These are phyloP conservation scores for Passer montanus DNA, from an alignment of 2,113 vertebrate genomes.

Conservation along the genomic window DNA sequence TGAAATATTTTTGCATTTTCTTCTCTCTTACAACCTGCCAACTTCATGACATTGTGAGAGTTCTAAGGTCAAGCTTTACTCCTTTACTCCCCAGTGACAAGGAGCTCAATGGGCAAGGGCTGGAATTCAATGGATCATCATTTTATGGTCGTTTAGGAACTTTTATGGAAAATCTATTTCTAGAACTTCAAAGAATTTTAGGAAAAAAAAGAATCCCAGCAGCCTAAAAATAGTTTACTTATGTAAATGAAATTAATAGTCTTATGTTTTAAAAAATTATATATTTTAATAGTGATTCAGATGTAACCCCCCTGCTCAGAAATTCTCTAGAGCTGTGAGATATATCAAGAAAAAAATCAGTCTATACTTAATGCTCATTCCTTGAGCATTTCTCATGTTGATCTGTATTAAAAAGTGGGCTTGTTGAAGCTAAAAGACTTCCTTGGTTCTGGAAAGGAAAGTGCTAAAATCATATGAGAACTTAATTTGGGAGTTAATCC, in stretches of 20 bases:
- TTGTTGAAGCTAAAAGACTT: background rate
- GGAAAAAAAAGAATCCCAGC: background rate
- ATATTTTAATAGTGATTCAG: background rate
- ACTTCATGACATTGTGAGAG: background rate
- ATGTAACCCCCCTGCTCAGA: background rate
- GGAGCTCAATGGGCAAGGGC: background rate
- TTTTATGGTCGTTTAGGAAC: background rate
- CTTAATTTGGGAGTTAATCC: background rate
- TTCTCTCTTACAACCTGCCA: background rate
- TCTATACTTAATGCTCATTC: background rate
- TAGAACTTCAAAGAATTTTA: background rate
- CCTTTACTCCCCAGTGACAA: background rate
- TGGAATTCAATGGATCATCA: background rate
- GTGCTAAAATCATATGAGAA: background rate
- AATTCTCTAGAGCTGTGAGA: background rate
- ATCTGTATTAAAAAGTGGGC: background rate
- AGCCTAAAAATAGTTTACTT: background rate
- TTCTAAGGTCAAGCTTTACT: background rate
- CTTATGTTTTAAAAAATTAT: background rate
- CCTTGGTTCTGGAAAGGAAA: background rate
- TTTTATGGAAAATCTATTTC: background rate
- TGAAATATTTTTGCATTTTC: background rate
- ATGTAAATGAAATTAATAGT: background rate
- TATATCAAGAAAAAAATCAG: background rate
- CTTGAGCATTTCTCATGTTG: background rate